Conservation (phyloP, 1,140 invertebrate species). For the Neodiprion fabricii region DNA sequence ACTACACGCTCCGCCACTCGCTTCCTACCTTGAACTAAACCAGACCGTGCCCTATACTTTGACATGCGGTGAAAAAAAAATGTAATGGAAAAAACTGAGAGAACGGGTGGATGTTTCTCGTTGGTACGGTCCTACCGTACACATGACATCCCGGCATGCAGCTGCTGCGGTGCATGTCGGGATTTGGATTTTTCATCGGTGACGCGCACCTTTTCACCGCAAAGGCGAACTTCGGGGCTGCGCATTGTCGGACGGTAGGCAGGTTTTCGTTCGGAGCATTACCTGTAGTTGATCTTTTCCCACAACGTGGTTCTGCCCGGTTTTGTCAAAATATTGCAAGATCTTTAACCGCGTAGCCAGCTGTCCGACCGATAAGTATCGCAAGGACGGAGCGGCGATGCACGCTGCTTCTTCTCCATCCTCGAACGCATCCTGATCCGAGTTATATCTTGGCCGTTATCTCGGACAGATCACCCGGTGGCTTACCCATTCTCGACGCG, state of each 20-base stretch:
- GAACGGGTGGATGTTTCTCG: too few species aligned
- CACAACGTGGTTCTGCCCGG: neutral
- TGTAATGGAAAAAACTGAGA: too few species aligned
- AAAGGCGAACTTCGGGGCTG: neutral
- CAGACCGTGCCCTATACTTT: too few species aligned
- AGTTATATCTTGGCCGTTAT: neutral
- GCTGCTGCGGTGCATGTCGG: too few species aligned
- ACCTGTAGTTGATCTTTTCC: neutral
- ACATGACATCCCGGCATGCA: too few species aligned
- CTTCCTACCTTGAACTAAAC: too few species aligned
- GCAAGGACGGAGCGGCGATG: neutral
- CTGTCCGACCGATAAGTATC: slow-evolving; percentile 9
- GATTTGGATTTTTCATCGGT: too few species aligned
- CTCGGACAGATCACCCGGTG: slow-evolving; percentile 3
- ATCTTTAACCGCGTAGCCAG: neutral
- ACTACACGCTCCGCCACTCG: too few species aligned
- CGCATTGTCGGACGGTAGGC: neutral
- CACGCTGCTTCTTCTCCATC: neutral
- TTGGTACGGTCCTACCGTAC: too few species aligned
- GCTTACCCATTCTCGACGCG: neutral
- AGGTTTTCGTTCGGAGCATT: neutral
- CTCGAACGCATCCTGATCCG: neutral
- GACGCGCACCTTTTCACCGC: neutral
- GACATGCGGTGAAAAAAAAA: too few species aligned
- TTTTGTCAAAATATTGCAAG: slow-evolving; percentile 16